These are phyloP conservation scores for Rafetus swinhoei DNA, from an alignment of 2,113 vertebrate species.

Conservation along the genomic window DNA sequence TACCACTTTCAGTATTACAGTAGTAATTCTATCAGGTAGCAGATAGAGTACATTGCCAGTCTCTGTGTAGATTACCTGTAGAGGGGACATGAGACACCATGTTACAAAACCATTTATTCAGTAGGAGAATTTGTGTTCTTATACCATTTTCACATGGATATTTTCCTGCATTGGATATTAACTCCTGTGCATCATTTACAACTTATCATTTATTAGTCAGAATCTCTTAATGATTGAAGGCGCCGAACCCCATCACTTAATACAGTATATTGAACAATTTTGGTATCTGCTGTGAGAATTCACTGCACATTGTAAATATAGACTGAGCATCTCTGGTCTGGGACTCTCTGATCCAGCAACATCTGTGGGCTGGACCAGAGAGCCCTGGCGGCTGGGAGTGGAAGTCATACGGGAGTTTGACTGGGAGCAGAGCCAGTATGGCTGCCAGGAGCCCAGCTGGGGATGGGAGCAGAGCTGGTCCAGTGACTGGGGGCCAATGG, in stretches of 20 bases:
- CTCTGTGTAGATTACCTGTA: not conserved
- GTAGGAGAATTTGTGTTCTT: not conserved
- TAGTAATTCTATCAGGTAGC: not conserved
- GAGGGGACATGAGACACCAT: not conserved
- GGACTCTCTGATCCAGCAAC: too few relatives aligned
- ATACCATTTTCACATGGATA: not conserved
- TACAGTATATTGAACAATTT: not conserved
- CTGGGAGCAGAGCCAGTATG: too few relatives aligned
- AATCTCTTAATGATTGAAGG: not conserved
- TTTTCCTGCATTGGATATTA: not conserved
- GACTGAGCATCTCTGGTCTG: too few relatives aligned
- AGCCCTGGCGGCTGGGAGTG: too few relatives aligned
- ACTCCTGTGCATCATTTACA: not conserved
- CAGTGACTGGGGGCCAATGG: too few relatives aligned
- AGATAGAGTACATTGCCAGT: not conserved
- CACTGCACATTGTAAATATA: not conserved
- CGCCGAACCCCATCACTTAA: not conserved
- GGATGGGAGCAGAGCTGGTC: too few relatives aligned
- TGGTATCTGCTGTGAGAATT: not conserved
- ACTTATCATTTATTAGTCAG: not conserved
- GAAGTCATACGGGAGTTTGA: too few relatives aligned
- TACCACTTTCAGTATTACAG: not conserved
- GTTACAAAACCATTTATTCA: not conserved
- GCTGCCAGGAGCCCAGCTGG: too few relatives aligned
- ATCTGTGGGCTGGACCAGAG: too few relatives aligned